A percentile compares a stretch with the other conserved stretches of the same genome.
phyloP scores from a whole-genome alignment of 2,113 vertebrate species.

The Epinephelus cyanopodus region DNA sequence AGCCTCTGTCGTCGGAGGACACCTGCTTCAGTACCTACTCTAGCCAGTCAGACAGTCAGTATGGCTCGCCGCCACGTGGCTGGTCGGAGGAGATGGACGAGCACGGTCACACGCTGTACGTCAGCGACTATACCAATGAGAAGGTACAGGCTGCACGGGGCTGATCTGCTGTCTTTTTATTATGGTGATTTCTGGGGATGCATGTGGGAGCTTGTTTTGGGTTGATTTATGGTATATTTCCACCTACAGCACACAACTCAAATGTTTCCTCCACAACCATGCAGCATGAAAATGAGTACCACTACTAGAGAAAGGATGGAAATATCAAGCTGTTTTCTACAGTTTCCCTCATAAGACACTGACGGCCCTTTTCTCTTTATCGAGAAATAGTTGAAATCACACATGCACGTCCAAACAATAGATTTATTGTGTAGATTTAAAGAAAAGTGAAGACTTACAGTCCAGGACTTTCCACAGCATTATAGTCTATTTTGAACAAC shows the following conservation, averaged over 20 bases:
- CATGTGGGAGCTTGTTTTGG: neutral
- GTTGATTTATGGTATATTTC: neutral
- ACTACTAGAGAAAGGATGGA: neutral
- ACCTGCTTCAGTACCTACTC: slow-evolving; percentile 92
- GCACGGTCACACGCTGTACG: slow-evolving; percentile 94
- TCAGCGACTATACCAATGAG: slow-evolving; percentile 97
- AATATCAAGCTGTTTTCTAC: neutral
- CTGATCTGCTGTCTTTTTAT: slow-evolving; percentile 16
- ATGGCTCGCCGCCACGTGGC: slow-evolving; percentile 92
- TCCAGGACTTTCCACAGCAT: neutral
- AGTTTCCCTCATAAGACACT: neutral
- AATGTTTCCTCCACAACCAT: slow-evolving; percentile 1
- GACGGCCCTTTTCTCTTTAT: neutral
- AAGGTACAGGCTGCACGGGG: slow-evolving; percentile 87
- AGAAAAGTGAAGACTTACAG: neutral
- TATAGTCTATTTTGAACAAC: neutral
- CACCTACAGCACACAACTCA: neutral
- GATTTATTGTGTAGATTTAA: neutral
- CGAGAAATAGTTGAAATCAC: neutral
- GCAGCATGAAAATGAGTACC: neutral
- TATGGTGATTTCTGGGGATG: slow-evolving; percentile 14
- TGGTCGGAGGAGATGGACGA: slow-evolving; percentile 98
- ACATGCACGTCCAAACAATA: neutral
- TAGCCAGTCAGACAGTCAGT: slow-evolving; percentile 96
- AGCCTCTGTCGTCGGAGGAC: slow-evolving; percentile 93